Evolutionary conservation across 2,888 invertebrate species (phyloP), one percentile per base, ranked within the genome.

Genomic region (Apantesis nais): DNA sequence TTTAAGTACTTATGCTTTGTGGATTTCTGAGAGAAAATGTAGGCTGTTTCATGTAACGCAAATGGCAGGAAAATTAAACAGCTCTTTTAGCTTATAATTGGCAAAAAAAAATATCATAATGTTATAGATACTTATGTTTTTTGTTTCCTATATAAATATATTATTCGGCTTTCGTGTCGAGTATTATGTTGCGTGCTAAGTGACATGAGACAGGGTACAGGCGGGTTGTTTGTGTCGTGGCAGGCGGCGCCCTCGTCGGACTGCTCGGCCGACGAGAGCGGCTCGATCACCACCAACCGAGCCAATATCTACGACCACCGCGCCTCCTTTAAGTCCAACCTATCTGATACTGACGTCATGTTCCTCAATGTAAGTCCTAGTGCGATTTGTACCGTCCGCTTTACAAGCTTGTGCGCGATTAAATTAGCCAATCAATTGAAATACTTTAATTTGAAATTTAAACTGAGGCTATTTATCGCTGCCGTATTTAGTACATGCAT

Each of bases 311-410:
- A 96, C 96, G 97, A 96, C 91, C 97, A 96, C 92, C 96, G 97
- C 92, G 96, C 96, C 90, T 97, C 96, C 90, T 97, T 98, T 96
- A 97, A 98, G 89, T 98, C 98, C 85, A 98, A 98, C 83, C 97
- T 98, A 87, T 99, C 99, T 84, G 99, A 99, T 93, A 98, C 98
- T 88, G 99, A 99, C 95, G 97, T 98, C 89, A 97, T 98, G 94
- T 97, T 97, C 90, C 97, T 97, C 92, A 97, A 97, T 96, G 98
- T 98, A 96, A 97, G 97, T 96, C 93, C 83, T 90, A 89, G 89
- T 88, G 84, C 83, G 79, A 87, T 85, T 86, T 83, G 87, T 85
- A 82, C 83, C 80, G 76, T 79, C 78, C 71, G 76, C 79, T 74
- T 75, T 72, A 78, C 75, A 84, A 75, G 83, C 80, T 83, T 82